phyloP scores from a whole-genome alignment of 2,797 vertebrate genomes.

The Tragelaphus eurycerus region DNA sequence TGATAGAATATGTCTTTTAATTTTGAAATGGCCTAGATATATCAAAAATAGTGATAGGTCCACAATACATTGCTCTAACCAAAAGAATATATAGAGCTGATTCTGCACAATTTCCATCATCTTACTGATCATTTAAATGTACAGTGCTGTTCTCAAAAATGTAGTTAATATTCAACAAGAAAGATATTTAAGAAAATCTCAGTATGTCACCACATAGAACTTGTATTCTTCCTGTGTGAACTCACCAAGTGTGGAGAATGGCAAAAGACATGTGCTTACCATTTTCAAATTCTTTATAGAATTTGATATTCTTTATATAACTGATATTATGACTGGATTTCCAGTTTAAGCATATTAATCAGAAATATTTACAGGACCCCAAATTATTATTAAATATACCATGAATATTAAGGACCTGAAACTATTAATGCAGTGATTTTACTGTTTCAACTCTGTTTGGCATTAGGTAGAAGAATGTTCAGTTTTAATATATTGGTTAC shows the following conservation, averaged over 20 bases:
- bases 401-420: background rate
- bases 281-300: constrained; percentile 22
- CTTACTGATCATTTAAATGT: constrained; percentile 37
- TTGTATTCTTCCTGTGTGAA: constrained; percentile 29
- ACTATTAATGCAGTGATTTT: background rate
- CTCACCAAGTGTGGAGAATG: background rate
- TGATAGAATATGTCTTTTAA: background rate
- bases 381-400: constrained; percentile 9
- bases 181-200: constrained; percentile 44
- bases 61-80: background rate
- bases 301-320: background rate
- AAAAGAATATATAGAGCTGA: background rate
- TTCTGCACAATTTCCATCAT: background rate
- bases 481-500: constrained; percentile 38
- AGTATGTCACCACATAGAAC: constrained; percentile 15
- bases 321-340: background rate
- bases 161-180: constrained; percentile 43
- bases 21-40: constrained; percentile 46
- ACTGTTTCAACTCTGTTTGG: background rate
- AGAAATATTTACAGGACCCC: background rate
- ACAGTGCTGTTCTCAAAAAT: constrained; percentile 28
- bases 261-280: background rate
- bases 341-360: background rate
- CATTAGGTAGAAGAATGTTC: constrained; percentile 30
- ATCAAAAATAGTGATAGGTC: background rate